Evolutionary conservation across 2,888 invertebrate genomes (phyloP), one percentile per base, ranked within the genome.

Genomic region (Drosophila paranaensis): DNA sequence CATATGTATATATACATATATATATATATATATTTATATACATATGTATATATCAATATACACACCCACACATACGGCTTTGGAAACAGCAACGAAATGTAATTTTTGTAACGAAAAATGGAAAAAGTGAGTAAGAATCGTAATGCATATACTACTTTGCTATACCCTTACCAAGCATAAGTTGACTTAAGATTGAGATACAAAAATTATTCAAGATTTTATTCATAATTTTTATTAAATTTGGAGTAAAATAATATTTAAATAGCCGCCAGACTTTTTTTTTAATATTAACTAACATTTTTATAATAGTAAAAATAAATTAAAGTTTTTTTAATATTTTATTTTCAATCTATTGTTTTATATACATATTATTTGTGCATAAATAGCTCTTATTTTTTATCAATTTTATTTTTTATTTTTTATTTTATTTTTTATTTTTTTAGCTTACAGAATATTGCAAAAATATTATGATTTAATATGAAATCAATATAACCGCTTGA

Each of bases 31-130:
- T 13, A 43, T 10, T 9, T n/a, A 40, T 3, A n/a, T n/a, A 40
- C 3, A 40, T 27, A 27, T 14, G 8, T 42, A 42, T 11, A 20
- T 16, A 20, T 20, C 20, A 2, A 20, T 20, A 20, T 13, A 43
- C 4, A 50, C 39, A n/a, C 27, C 25, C 40, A 54, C 30, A 40
- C 16, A 30, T 30, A 40, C 39, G 13, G 40, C 68, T 65, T 56
- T 56, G 25, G 55, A 42, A 79, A 69, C 71, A 71, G 62, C 57
- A 73, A 46, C 63, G 60, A 86, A 86, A 86, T 78, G 89, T 83
- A 83, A 88, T 83, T 88, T 83, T 86, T 78, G 78, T 69, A 57
- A 35, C 58, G 48, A 55, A 73, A 60, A 67, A 70, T 16, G 30
- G 13, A 72, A 51, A 66, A 55, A 20, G 9, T 53, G 8, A 35